These are phyloP conservation scores for Ochotona curzoniae DNA, from an alignment of 2,113 vertebrate genomes.

Conservation along the genomic window DNA sequence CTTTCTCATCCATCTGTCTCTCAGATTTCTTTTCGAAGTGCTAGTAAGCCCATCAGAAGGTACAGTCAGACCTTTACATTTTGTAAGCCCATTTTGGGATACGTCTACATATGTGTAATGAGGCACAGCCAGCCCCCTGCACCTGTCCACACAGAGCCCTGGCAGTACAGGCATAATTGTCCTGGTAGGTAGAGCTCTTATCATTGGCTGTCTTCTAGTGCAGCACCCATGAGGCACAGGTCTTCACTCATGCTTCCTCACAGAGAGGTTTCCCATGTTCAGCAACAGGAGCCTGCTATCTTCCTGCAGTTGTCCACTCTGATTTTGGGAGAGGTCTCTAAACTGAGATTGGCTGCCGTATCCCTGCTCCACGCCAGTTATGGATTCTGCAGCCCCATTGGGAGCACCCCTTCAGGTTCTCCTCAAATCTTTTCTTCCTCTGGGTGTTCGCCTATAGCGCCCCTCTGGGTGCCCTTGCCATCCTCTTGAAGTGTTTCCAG, in stretches of 20 bases:
- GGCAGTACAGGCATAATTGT: background rate
- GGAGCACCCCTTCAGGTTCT: background rate
- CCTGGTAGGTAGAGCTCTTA: background rate
- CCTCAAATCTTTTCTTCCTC: background rate
- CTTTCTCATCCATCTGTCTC: too few relatives aligned
- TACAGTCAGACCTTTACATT: background rate
- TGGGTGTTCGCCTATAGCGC: background rate
- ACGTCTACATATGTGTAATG: background rate
- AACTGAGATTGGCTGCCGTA: background rate
- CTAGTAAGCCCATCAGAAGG: background rate
- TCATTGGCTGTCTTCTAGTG: background rate
- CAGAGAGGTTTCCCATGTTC: background rate
- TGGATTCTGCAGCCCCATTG: background rate
- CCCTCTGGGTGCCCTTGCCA: background rate
- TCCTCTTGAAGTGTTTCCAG: background rate
- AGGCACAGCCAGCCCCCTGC: background rate
- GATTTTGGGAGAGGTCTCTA: background rate
- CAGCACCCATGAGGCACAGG: accelerated
- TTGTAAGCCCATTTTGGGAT: background rate
- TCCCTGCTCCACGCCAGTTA: background rate
- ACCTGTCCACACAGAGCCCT: background rate
- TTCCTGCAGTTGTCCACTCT: background rate
- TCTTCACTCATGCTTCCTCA: background rate
- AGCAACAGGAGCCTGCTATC: background rate
- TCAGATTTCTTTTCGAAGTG: background rate